Conservation (phyloP, 2,113 vertebrate species). For the Chaetorhynchus papuensis region DNA sequence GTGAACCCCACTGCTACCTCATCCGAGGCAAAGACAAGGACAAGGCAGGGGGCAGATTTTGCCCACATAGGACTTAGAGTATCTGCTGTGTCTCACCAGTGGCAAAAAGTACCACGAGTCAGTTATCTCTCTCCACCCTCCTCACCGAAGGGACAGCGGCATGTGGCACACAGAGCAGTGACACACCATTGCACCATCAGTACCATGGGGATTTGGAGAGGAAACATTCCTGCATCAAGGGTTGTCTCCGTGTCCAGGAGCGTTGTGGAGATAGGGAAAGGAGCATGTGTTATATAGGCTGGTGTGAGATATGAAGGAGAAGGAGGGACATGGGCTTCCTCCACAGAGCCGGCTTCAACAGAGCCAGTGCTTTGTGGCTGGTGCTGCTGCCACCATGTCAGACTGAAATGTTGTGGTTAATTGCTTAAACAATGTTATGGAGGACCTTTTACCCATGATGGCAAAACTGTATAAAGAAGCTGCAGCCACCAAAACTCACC, state of each 20-base stretch:
- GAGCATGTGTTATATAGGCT: neutral
- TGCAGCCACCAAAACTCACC: neutral
- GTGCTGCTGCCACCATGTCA: neutral
- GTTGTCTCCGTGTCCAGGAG: neutral
- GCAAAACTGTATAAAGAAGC: neutral
- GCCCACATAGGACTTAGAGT: neutral
- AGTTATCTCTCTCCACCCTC: neutral
- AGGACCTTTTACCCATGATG: neutral
- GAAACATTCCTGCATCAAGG: neutral
- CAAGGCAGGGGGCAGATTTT: neutral
- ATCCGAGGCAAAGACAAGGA: neutral
- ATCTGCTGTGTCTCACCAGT: neutral
- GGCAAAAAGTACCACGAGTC: neutral
- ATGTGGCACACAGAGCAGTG: neutral
- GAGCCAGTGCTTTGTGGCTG: neutral
- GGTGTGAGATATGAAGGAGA: neutral
- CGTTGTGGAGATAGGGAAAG: neutral
- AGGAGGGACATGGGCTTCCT: neutral
- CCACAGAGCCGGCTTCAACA: neutral
- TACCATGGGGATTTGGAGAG: neutral
- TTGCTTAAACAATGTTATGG: neutral
- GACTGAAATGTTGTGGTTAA: neutral
- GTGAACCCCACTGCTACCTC: neutral
- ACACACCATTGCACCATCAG: neutral
- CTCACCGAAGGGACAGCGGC: fast-evolving